These are phyloP conservation scores for Nephrocerus scutellatus DNA, from an alignment of 2,888 invertebrate genomes.

Conservation along the genomic window DNA sequence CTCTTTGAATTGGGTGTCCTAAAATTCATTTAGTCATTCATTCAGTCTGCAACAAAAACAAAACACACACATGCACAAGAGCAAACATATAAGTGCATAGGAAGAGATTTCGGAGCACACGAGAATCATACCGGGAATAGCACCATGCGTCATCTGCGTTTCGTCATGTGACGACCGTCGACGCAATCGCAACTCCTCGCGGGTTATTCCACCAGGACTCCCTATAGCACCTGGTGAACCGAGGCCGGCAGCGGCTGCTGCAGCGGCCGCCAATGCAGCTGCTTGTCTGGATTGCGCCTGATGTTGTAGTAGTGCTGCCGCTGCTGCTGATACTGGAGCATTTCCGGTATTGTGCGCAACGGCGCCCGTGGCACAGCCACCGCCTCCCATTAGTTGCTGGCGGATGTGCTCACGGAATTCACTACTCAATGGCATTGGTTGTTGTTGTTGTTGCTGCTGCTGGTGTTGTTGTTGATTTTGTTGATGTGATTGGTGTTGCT, in stretches of 20 bases:
- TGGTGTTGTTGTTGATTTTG: slow-evolving; percentile 6
- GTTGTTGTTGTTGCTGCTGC: slow-evolving; percentile 26
- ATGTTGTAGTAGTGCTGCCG: slow-evolving; percentile 42
- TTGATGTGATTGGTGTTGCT: too few species aligned
- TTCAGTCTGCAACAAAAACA: slow-evolving; percentile 1
- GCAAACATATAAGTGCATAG: not conserved
- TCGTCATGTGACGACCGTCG: slow-evolving; percentile 48
- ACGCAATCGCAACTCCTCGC: slow-evolving; percentile 46
- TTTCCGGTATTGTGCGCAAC: slow-evolving; percentile 40
- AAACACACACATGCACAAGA: not conserved
- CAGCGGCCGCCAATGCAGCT: slow-evolving; percentile 38
- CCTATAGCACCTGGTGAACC: slow-evolving; percentile 16
- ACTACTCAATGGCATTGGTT: slow-evolving; percentile 40
- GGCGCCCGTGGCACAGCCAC: slow-evolving; percentile 31
- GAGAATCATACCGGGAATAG: slow-evolving; percentile 43
- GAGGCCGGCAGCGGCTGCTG: slow-evolving; percentile 26
- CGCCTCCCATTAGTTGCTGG: slow-evolving; percentile 41
- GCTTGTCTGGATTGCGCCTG: slow-evolving; percentile 44
- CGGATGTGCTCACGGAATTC: slow-evolving; percentile 47
- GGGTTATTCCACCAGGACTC: slow-evolving; percentile 33
- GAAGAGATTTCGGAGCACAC: too few species aligned
- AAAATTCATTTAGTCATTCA: not conserved
- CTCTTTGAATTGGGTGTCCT: too few species aligned
- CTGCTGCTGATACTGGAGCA: slow-evolving; percentile 41
- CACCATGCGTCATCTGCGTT: slow-evolving; percentile 38